Evolutionary conservation across 1,140 invertebrate genomes (phyloP).

Genomic region (Eriosoma lanigerum): DNA sequence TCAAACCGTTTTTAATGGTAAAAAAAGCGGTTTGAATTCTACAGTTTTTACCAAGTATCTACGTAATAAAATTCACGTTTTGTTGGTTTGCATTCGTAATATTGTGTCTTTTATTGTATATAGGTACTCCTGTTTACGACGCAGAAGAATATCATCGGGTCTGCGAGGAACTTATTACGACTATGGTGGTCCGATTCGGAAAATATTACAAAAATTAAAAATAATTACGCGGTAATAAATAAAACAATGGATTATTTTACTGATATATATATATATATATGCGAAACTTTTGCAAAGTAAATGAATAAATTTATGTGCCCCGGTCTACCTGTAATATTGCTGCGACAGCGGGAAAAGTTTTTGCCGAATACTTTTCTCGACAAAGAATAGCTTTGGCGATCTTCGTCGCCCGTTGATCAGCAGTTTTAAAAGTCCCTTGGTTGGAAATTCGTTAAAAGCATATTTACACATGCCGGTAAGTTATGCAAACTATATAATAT

Average conservation of each 20-base stretch:
- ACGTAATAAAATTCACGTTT: too few species aligned
- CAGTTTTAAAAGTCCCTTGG: conserved; percentile 19
- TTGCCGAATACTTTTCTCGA: conserved; percentile 25
- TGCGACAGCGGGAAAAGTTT: conserved; percentile 11
- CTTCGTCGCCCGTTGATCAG: conserved; percentile 27
- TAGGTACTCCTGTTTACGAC: too few species aligned
- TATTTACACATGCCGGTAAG: conserved; percentile 22
- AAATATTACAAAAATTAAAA: background rate
- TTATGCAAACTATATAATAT: background rate
- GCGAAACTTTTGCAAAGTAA: conserved; percentile 8
- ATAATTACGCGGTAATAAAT: conserved; percentile 18
- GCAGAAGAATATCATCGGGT: too few species aligned
- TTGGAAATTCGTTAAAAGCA: conserved; percentile 35
- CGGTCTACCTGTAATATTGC: background rate
- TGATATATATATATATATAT: background rate
- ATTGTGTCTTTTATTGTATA: too few species aligned
- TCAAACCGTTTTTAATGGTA: too few species aligned
- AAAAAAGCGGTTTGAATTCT: too few species aligned
- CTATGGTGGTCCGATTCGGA: too few species aligned
- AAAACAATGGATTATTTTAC: conserved; percentile 1
- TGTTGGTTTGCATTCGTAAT: too few species aligned
- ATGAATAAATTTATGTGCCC: conserved; percentile 41
- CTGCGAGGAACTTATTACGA: too few species aligned
- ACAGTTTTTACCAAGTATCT: too few species aligned
- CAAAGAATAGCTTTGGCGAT: conserved; percentile 23